phyloP scores from a whole-genome alignment of 2,797 vertebrate genomes.

The Sus cebifrons region DNA sequence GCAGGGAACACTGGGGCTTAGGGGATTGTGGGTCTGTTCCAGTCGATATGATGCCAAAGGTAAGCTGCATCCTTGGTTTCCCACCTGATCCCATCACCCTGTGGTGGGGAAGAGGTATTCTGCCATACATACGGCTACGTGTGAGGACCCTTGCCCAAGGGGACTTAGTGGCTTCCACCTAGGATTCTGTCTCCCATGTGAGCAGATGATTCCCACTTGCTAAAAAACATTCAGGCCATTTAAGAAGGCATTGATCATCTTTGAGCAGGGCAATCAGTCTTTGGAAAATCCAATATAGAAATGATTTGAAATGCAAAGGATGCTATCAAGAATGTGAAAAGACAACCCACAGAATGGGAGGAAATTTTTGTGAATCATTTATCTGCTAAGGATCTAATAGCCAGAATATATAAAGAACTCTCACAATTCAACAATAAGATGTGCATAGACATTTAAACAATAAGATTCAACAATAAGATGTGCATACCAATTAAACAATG shows the following conservation, averaged over 20 bases:
- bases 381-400: background rate
- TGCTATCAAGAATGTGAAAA: background rate
- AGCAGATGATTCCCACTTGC: background rate
- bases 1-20: background rate
- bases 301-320: slow-evolving; percentile 28
- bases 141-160: background rate
- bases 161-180: background rate
- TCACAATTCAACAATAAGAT: background rate
- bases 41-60: background rate
- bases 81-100: background rate
- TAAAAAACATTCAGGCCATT: background rate
- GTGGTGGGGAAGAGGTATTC: rapidly evolving
- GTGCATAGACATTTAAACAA: background rate
- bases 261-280: slow-evolving; percentile 33
- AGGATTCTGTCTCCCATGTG: background rate
- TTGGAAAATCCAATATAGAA: slow-evolving; percentile 11
- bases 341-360: background rate
- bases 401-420: background rate
- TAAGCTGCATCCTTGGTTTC: background rate
- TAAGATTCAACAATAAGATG: background rate
- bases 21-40: background rate
- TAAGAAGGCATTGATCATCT: background rate
- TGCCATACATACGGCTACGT: background rate
- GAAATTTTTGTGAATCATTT: background rate
- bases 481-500: background rate